Evolutionary conservation across 2,888 invertebrate species (phyloP).

Genomic region (Drosophila prostipennis): DNA sequence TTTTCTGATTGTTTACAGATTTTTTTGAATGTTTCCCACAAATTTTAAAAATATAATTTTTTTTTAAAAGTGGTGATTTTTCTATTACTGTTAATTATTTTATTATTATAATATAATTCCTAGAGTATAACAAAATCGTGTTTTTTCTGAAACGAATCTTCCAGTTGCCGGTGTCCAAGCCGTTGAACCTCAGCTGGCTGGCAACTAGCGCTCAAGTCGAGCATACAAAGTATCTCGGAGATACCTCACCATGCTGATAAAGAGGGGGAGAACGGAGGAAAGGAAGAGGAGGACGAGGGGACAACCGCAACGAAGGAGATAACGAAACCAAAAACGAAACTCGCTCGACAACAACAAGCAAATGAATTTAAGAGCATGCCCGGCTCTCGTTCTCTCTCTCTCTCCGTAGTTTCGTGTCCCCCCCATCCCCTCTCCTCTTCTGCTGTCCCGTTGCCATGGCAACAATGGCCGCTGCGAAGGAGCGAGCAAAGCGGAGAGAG

Average conservation of each 20-base stretch:
- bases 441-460: conserved; percentile 64
- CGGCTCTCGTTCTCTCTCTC: conserved; percentile 33
- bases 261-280: not conserved
- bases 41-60: no score
- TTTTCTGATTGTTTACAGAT: no score
- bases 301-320: conserved; percentile 47
- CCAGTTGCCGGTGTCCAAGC: conserved; percentile 23
- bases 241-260: conserved; percentile 18
- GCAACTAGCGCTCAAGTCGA: conserved; percentile 22
- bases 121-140: not conserved
- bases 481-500: conserved; percentile 63
- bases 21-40: no score
- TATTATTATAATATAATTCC: not conserved
- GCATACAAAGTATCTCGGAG: conserved; percentile 46
- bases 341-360: conserved; percentile 49
- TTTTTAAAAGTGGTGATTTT: no score
- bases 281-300: conserved; percentile 3
- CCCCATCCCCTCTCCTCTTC: not conserved
- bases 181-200: conserved; percentile 59
- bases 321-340: conserved; percentile 54
- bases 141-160: not conserved
- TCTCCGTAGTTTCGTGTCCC: not conserved
- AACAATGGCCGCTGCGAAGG: conserved; percentile 76
- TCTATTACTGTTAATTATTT: no score
- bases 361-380: conserved; percentile 72